Evolutionary conservation across 2,797 vertebrate species (phyloP).

Genomic region (Pangasius krempfi): DNA sequence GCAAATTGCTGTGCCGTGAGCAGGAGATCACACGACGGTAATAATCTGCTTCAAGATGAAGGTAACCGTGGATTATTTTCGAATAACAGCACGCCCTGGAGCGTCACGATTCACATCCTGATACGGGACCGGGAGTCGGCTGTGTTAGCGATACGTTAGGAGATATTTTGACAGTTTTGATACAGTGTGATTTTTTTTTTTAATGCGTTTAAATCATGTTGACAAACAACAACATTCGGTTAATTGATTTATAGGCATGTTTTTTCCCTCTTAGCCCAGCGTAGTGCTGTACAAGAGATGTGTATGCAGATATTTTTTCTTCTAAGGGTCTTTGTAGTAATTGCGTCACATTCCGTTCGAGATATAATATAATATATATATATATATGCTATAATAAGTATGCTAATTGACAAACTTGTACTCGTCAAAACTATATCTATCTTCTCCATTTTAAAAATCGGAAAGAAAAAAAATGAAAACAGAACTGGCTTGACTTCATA

Average conservation of each 20-base stretch:
- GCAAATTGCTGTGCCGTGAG: neutral
- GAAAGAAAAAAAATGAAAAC: neutral
- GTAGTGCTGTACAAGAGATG: neutral
- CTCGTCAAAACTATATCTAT: neutral
- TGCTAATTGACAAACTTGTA: neutral
- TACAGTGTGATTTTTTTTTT: neutral
- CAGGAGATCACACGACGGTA: neutral
- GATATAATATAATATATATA: neutral
- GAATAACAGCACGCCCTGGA: no score
- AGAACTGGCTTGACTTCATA: neutral
- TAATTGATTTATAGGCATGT: neutral
- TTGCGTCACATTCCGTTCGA: neutral
- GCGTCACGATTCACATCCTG: neutral
- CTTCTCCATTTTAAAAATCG: neutral
- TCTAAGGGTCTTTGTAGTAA: neutral
- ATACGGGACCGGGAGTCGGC: neutral
- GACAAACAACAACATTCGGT: neutral
- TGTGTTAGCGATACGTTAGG: neutral
- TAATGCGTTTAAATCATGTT: no score
- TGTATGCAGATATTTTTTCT: neutral
- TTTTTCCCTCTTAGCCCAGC: neutral
- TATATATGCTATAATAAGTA: no score
- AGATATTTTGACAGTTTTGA: neutral
- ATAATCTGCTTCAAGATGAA: no score
- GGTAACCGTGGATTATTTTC: no score